Conservation (phyloP, 2,797 vertebrate genomes). For the Thaleichthys pacificus region DNA sequence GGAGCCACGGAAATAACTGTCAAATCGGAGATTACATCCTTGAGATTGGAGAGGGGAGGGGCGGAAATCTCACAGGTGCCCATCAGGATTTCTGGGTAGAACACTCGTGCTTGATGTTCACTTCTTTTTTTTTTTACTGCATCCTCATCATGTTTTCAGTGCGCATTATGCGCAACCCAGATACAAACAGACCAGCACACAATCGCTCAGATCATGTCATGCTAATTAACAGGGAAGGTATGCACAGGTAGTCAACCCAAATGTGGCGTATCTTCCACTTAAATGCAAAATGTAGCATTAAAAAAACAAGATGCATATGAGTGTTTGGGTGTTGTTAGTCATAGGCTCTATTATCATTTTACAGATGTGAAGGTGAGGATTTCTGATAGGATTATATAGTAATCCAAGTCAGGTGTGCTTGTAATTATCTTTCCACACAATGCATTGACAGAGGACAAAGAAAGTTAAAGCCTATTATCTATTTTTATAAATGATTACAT, state of each 20-base stretch:
- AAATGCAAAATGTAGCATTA: neutral
- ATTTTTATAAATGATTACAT: neutral
- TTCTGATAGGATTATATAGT: neutral
- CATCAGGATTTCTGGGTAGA: neutral
- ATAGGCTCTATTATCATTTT: neutral
- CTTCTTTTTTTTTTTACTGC: neutral
- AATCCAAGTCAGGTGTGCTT: conserved; percentile 38
- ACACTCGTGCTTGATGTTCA: neutral
- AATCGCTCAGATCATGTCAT: too few relatives aligned
- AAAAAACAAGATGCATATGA: neutral
- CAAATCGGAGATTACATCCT: conserved; percentile 60
- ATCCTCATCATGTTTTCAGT: neutral
- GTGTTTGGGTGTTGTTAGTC: neutral
- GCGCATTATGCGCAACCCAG: neutral
- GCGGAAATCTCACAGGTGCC: conserved; percentile 39
- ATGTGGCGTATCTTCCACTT: neutral
- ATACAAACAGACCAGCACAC: too few relatives aligned
- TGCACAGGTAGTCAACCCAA: too few relatives aligned
- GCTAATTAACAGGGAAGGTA: too few relatives aligned
- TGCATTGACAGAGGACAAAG: conserved; percentile 14
- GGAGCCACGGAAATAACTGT: conserved; percentile 56
- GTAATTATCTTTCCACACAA: conserved; percentile 2
- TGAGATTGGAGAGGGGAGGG: conserved; percentile 31
- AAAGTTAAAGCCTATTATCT: neutral
- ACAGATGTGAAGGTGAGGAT: neutral